Base-by-base conservation (phyloP, 2,113 vertebrate species). In the Anolis carolinensis region DNA sequence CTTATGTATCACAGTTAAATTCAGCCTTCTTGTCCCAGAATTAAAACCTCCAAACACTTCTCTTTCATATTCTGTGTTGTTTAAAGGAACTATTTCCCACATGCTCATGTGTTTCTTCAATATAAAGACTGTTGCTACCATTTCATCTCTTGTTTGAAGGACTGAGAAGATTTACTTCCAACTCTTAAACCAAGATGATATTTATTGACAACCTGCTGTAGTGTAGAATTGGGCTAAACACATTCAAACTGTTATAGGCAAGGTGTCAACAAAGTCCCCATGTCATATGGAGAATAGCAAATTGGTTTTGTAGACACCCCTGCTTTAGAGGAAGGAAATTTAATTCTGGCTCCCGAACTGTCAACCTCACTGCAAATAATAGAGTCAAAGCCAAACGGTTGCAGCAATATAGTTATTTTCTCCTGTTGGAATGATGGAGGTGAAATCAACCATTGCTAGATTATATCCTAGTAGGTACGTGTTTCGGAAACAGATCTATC, bases 251-350 rank as follows among this genome's bases (percentile, higher is more conserved):
- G 32, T 91, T 55, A 93, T 88, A 93, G 86, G 81, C 83, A 84
- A 83, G 81, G n/a, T 85, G 83, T 82, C 88, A 94, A 87, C 81
- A 82, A 71, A 91, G 88, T 89, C 80, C 74, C 68, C 44, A 76
- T 0, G 0, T 88, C 85, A 75, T 34, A 59, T 63, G 87, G 68
- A 95, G 93, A 84, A 89, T 20, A 86, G 86, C 75, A 93, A 91
- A 74, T 79, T 85, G 87, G 90, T 91, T 93, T 92, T 91, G 71
- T 89, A 92, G 89, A 84, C 75, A 67, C 52, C 88, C 86, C 79
- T 94, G 90, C 87, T 93, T 93, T 84, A 76, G 85, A 89, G 71
- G 92, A 90, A 93, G 93, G 89, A 92, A 94, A 94, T 93, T 92
- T 91, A 93, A 95, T 94, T 94, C 76, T 70, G 85, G 83, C 84